phyloP scores from a whole-genome alignment of 2,888 invertebrate genomes.

The Cosmorhoe ocellata region DNA sequence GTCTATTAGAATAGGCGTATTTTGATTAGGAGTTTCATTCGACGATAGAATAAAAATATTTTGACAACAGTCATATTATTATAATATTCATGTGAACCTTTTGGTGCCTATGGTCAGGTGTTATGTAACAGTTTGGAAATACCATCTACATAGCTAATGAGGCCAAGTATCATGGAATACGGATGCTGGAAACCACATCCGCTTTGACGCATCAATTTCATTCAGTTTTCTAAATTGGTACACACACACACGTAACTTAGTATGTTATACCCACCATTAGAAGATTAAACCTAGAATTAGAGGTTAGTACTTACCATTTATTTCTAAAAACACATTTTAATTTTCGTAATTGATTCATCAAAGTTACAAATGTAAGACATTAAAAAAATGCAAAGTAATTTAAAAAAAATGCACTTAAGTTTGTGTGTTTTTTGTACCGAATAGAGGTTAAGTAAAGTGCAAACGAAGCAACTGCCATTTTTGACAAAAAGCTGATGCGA shows the following conservation, averaged over 20 bases:
- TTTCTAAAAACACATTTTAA: too few relatives aligned
- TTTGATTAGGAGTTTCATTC: constrained; percentile 55
- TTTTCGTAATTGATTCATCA: neutral
- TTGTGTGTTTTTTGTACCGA: neutral
- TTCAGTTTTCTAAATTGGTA: constrained; percentile 9
- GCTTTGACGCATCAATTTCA: constrained; percentile 17
- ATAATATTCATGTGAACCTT: constrained; percentile 21
- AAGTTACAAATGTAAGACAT: neutral
- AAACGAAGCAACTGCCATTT: constrained; percentile 29
- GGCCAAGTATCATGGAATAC: constrained; percentile 1
- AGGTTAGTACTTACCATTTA: too few relatives aligned
- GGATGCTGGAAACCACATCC: constrained; percentile 15
- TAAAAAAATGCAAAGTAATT: constrained; percentile 1
- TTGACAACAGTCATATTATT: constrained; percentile 40
- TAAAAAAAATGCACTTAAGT: neutral
- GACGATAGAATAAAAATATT: constrained; percentile 61
- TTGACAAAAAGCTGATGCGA: constrained; percentile 37
- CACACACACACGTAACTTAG: neutral
- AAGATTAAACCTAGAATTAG: too few relatives aligned
- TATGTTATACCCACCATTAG: too few relatives aligned
- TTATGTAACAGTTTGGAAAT: constrained; percentile 18
- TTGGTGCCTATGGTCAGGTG: neutral
- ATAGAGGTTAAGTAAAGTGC: constrained; percentile 26
- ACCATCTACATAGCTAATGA: neutral
- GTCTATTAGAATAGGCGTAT: constrained; percentile 60